Evolutionary conservation across 2,888 invertebrate species (phyloP), one percentile per base, ranked within the genome.

Genomic region (Lasioglossum pauxillum): DNA sequence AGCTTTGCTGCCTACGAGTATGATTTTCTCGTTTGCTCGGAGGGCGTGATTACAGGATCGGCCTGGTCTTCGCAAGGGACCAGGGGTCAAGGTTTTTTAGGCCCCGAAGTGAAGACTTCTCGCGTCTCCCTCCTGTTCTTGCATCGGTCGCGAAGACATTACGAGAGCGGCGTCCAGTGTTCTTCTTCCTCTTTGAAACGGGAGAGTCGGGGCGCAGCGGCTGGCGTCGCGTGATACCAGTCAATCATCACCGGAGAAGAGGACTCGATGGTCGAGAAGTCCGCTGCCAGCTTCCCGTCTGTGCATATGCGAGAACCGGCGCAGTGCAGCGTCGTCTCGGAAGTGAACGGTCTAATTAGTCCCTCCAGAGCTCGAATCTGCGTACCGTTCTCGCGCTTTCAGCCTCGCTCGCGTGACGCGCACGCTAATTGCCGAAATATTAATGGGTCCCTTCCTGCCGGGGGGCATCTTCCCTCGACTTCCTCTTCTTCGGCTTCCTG

Each of bases 221-320:
- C 84, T 80, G 85, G 84, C 85, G 88, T 94, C 92, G 94, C 94
- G 94, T 94, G 94, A 94, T 91, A 89, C 81, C 90, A 89, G 88
- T 92, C 93, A 94, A 94, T 94, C 93, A 94, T 93, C 91, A 88
- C 84, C 85, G 41, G 84, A 85, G 85, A 89, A 85, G 85, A 89
- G 86, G 87, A 91, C 91, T 90, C 89, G 91, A 88, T 89, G 91
- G 86, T 89, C 89, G 87, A 88, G 90, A 89, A 76, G 72, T 80
- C 44, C 73, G 31, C 67, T 35, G 84, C 78, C 74, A 75, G 83
- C 71, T 78, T 85, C 84, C 74, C 57, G 72, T 35, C 75, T 76
- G 73, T 71, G 69, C 82, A 80, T 83, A 77, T 60, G 85, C 67
- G 79, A 64, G 64, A 57, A 57, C 31, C 64, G 64, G 31, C 31